Base-by-base conservation (phyloP, 2,797 vertebrate genomes). In the Dendrocincla fuliginosa region DNA sequence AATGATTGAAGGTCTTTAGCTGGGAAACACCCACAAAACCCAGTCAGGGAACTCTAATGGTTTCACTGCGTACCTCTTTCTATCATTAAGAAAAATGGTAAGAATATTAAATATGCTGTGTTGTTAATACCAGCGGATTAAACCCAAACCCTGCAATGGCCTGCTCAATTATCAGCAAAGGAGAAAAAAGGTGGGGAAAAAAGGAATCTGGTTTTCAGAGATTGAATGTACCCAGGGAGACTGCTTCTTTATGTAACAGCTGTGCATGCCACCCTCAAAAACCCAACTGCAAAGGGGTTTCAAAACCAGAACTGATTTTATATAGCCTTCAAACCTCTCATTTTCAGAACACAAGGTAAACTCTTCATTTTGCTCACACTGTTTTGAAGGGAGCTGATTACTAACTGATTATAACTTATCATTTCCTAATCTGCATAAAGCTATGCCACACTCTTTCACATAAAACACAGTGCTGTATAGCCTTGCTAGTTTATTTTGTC, bases 201-300 rank as follows among this genome's bases (percentile, higher is more conserved):
- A 37, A 6, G 11, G 9, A 60, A 42, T n/a, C n/a, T 73, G 11
- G 28, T 93, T 81, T 86, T 56, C 74, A 67, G 27, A 76, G 23
- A 18, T 0, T 1, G 15, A 0, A 0, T 6, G 7, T 22, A 46
- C 20, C 39, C n/a, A 37, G 53, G 37, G 47, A 69, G 10, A 28
- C 10, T 46, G 13, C 6, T 79, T 19, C 56, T 80, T 87, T 71
- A 16, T n/a, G 4, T 4, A 69, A 41, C 30, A 61, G 20, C 24
- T 9, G 5, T 39, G 10, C 25, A 24, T 5, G 1, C 15, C 25
- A 13, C 16, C 16, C 10, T 85, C 44, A 50, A 57, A 91, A 60
- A 88, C 17, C 3, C 39, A 44, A 28, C 20, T 42, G 12, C 16
- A 50, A 52, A 16, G 28, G 11, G 2, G 15, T 68, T 90, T 76